Percentiles rank a stretch among this genome's conserved stretches.
phyloP scores from a whole-genome alignment of 2,113 vertebrate species.

The Rhinolophus ferrumequinum region DNA sequence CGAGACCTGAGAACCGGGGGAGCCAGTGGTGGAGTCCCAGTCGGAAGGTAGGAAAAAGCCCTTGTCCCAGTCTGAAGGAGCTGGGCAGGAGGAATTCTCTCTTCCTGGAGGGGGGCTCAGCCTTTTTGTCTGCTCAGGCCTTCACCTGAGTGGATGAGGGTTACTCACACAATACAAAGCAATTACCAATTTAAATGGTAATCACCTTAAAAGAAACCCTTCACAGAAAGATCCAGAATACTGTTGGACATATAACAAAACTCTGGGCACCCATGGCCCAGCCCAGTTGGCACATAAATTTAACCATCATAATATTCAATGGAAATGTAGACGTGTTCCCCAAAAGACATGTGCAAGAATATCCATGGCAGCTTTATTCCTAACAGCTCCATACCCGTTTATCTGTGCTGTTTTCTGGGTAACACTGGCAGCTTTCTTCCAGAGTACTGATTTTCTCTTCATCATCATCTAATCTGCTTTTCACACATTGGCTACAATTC shows the following conservation, averaged over 20 bases:
- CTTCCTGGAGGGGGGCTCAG: not conserved
- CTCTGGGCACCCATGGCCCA: not conserved
- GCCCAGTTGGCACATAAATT: not conserved
- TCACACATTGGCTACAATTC: not conserved
- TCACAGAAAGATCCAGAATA: not conserved
- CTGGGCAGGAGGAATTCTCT: not conserved
- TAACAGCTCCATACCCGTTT: not conserved
- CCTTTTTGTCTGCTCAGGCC: no score
- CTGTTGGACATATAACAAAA: not conserved
- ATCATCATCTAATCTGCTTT: not conserved
- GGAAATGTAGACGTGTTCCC: not conserved
- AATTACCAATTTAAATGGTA: not conserved
- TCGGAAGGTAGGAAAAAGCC: not conserved
- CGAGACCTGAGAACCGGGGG: not conserved
- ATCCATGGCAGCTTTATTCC: not conserved
- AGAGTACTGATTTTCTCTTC: no score
- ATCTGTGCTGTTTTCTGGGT: not conserved
- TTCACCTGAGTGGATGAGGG: not conserved
- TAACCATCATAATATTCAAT: not conserved
- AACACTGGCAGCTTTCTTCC: not conserved
- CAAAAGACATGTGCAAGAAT: not conserved
- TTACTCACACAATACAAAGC: not conserved
- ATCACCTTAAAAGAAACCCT: not conserved
- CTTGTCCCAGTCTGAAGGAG: not conserved
- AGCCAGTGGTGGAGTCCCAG: not conserved